Conservation (phyloP, 2,888 invertebrate genomes). For the Nomada goodeniana region DNA sequence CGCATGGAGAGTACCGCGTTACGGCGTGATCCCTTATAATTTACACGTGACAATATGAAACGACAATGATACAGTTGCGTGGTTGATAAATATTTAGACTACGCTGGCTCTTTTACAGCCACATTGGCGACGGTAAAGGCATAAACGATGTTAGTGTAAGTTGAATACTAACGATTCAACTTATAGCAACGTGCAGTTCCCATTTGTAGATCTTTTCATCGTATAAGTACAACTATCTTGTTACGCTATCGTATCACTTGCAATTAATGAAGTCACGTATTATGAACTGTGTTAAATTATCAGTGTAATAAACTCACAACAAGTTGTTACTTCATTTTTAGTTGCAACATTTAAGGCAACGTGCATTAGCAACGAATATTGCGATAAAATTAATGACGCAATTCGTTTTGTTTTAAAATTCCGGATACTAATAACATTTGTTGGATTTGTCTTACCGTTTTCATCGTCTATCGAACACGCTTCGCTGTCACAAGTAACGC, state of each 20-base stretch:
- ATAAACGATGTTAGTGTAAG: constrained; percentile 65
- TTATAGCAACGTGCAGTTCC: constrained; percentile 32
- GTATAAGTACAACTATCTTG: no score
- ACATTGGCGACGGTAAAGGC: constrained; percentile 75
- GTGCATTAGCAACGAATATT: no score
- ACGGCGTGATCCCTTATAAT: not conserved
- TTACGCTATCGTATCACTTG: no score
- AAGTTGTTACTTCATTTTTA: no score
- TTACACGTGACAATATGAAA: constrained; percentile 17
- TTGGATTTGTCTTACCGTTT: constrained; percentile 48
- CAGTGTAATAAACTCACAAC: no score
- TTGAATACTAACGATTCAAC: constrained; percentile 67
- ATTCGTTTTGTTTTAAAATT: no score
- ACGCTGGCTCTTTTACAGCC: constrained; percentile 72
- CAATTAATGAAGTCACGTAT: no score
- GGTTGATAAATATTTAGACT: constrained; percentile 78
- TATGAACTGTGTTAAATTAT: no score
- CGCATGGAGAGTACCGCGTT: no score
- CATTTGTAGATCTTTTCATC: not conserved
- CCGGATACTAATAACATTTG: no score
- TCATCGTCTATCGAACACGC: constrained; percentile 29
- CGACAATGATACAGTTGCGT: constrained; percentile 38
- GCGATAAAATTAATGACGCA: no score
- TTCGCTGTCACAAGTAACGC: constrained; percentile 53
- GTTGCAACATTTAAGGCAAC: no score